phyloP scores from a whole-genome alignment of 2,113 vertebrate species.

The Cyprinodon tularosa region DNA sequence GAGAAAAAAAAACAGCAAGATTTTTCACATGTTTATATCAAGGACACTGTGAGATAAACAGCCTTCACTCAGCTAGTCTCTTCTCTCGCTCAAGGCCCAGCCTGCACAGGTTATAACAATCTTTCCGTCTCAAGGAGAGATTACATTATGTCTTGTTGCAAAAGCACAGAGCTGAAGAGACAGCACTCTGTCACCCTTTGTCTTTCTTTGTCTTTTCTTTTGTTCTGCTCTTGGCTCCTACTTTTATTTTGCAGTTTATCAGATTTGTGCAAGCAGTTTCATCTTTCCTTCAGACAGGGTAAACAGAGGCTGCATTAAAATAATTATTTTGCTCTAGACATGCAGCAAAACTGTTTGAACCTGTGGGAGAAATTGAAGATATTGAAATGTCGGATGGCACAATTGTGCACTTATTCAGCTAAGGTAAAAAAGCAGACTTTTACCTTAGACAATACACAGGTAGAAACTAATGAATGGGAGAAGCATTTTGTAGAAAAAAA shows the following conservation, averaged over 20 bases:
- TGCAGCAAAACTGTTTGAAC: not conserved
- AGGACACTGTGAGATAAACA: conserved; percentile 75
- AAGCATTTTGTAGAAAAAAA: no score
- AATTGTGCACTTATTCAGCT: no score
- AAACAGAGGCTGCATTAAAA: conserved; percentile 13
- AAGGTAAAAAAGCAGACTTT: no score
- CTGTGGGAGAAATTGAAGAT: not conserved
- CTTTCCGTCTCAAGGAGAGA: conserved; percentile 77
- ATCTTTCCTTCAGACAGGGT: conserved; percentile 10
- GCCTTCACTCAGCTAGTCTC: conserved; percentile 74
- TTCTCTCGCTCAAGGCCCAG: conserved; percentile 73
- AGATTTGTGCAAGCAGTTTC: conserved; percentile 43
- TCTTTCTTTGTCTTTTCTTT: conserved; percentile 10
- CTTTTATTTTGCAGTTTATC: conserved; percentile 41
- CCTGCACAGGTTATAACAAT: conserved; percentile 76
- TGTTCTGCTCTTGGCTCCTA: conserved; percentile 33
- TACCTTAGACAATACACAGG: no score
- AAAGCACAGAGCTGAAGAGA: conserved; percentile 70
- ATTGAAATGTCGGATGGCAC: no score
- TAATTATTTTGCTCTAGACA: not conserved
- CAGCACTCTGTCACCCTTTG: conserved; percentile 40
- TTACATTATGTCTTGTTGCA: conserved; percentile 78
- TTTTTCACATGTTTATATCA: conserved; percentile 81
- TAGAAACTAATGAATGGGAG: no score
- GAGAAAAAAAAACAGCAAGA: conserved; percentile 63